Conservation (phyloP, 2,888 invertebrate genomes). For the Odontocerum albicorne region DNA sequence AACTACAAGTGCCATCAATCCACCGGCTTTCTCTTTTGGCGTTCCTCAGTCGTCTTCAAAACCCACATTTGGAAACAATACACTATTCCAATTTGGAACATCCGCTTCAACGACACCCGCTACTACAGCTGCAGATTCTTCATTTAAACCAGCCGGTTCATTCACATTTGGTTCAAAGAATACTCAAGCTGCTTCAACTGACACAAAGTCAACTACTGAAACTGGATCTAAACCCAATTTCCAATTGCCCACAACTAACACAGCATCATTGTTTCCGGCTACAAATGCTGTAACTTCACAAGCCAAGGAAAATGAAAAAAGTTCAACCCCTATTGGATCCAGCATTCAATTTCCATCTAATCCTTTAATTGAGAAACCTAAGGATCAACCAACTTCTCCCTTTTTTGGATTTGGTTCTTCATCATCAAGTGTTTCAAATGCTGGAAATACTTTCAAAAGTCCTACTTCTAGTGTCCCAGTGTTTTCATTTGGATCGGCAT, state of each 20-base stretch:
- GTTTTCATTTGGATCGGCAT: constrained; percentile 42
- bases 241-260: constrained; percentile 8
- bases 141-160: neutral
- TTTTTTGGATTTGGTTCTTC: constrained; percentile 18
- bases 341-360: constrained; percentile 12
- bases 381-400: constrained; percentile 15
- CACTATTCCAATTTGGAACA: constrained; percentile 43
- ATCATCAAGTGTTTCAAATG: constrained; percentile 6
- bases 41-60: constrained; percentile 21
- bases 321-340: neutral
- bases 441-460: constrained; percentile 20
- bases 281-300: constrained; percentile 1
- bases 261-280: constrained; percentile 14
- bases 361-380: constrained; percentile 20
- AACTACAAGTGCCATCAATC: constrained; percentile 1
- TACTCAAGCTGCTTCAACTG: neutral
- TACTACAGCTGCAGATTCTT: constrained; percentile 15
- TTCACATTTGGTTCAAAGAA: constrained; percentile 16
- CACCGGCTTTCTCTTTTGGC: constrained; percentile 37
- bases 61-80: constrained; percentile 23
- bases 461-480: constrained; percentile 39
- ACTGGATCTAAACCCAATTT: constrained; percentile 4
- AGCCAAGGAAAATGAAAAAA: constrained; percentile 1
- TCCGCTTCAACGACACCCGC: constrained; percentile 30
- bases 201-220: neutral